These are phyloP conservation scores for Gopherus evgoodei DNA, from an alignment of 2,113 vertebrate genomes.

Conservation along the genomic window DNA sequence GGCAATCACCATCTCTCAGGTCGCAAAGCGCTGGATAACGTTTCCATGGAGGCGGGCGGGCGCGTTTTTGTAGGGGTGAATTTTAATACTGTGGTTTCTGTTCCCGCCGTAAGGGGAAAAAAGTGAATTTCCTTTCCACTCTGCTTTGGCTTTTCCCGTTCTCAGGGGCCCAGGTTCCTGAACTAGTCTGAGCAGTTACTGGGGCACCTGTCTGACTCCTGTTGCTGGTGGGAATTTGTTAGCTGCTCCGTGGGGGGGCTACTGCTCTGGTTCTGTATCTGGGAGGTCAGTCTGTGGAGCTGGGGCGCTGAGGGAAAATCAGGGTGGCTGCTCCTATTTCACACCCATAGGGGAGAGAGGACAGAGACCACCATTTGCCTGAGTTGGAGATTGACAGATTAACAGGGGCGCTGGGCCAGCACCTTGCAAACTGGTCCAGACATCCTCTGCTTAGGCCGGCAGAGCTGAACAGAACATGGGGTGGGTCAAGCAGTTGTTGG, in stretches of 20 bases:
- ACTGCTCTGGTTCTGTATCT: not conserved
- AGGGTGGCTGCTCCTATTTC: not conserved
- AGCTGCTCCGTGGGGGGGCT: not conserved
- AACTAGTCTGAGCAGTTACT: not conserved
- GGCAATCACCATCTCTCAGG: not conserved
- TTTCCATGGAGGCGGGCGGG: not conserved
- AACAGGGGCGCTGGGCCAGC: too few species aligned
- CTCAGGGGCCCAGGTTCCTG: not conserved
- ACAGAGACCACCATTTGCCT: not conserved
- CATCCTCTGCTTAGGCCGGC: not conserved
- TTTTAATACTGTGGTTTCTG: not conserved
- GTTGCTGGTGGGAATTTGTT: not conserved
- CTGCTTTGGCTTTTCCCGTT: not conserved
- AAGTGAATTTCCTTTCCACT: not conserved
- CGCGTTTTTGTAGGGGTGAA: fast-evolving
- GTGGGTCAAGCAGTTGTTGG: not conserved
- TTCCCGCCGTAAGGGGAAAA: not conserved
- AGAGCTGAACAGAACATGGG: not conserved
- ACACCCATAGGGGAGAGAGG: not conserved
- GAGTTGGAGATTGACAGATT: not conserved
- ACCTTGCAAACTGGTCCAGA: not conserved
- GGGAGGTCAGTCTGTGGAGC: not conserved
- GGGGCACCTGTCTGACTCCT: not conserved
- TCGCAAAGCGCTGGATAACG: not conserved
- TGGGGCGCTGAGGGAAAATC: not conserved